Evolutionary conservation across 2,888 invertebrate species (phyloP), one percentile per base, ranked within the genome.

Genomic region (Cantharis lateralis): DNA sequence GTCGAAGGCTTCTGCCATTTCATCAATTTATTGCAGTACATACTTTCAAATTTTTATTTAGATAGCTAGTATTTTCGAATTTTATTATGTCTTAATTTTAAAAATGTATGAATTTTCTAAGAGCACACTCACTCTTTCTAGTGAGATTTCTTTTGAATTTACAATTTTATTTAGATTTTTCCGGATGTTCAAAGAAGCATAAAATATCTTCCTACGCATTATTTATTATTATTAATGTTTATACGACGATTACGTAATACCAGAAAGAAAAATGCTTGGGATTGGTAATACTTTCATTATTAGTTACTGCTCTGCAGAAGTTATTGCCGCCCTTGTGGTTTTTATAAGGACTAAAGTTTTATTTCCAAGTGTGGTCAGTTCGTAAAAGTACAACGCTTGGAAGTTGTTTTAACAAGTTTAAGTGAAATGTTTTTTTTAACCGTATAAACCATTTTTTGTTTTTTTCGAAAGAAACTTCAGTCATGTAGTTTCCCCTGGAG

Each of bases 311-410:
- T 48, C 7, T 48, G n/a, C 4, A n/a, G 24, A 66, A 66, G 13
- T 66, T 66, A 66, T 20, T 13, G 16, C 64, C n/a, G n/a, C 13
- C 18, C 64, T 66, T 20, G 64, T 66, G 20, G 64, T 66, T 66
- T 66, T 66, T 20, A 20, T 66, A 66, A 66, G 64, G 20, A 66
- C 64, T 20, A 66, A 66, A 66, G 10, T 66, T 66, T 66, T 66
- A 66, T 66, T 20, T 66, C n/a, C 64, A 66, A 66, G 13, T 20
- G 64, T 66, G 64, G 64, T 66, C 64, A 66, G 64, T 66, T 66
- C 24, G 64, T 66, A 66, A 66, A 66, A 66, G 20, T 66, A 66
- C 20, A 66, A 20, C 18, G 64, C 18, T 66, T 18, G 64, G 24
- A 66, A 66, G 20, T 66, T 66, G 20, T 66, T 20, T 66, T 66